phyloP scores from a whole-genome alignment of 1,140 invertebrate genomes.

The Drosophila nigrodunni region DNA sequence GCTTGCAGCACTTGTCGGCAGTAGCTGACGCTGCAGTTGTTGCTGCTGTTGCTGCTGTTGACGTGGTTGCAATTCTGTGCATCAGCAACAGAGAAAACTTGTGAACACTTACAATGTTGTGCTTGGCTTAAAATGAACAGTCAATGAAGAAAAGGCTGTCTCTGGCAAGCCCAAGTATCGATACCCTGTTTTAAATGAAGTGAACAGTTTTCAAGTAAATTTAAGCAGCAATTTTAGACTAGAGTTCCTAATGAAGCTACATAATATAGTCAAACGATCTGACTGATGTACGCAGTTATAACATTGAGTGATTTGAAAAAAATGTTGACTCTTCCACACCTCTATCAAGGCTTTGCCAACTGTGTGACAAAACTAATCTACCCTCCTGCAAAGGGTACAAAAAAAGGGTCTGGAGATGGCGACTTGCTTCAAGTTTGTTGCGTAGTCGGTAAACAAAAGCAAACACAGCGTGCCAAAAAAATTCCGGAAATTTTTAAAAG shows the following conservation, averaged over 20 bases:
- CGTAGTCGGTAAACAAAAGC: conserved; percentile 70
- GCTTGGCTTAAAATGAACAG: conserved; percentile 29
- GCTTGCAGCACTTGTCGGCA: neutral
- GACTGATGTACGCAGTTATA: too few species aligned
- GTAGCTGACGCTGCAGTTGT: conserved; percentile 13
- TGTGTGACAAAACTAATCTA: too few species aligned
- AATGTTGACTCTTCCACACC: too few species aligned
- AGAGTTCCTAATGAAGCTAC: too few species aligned
- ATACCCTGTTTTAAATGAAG: too few species aligned
- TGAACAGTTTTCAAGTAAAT: too few species aligned
- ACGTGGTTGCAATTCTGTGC: conserved; percentile 30
- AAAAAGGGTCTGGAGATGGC: neutral
- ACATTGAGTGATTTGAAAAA: too few species aligned
- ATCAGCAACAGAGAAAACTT: conserved; percentile 25
- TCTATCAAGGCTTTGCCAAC: too few species aligned
- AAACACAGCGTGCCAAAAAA: conserved; percentile 79
- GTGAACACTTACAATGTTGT: conserved; percentile 9
- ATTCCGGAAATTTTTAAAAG: conserved; percentile 80
- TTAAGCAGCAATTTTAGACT: too few species aligned
- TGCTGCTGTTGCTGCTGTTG: conserved; percentile 1
- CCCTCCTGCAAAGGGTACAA: too few species aligned
- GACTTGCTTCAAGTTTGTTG: conserved; percentile 23
- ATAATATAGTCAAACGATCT: too few species aligned
- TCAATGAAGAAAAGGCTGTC: neutral
- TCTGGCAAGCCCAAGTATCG: too few species aligned